Conservation (phyloP, 2,797 vertebrate genomes). For the Garrulus glandarius region DNA sequence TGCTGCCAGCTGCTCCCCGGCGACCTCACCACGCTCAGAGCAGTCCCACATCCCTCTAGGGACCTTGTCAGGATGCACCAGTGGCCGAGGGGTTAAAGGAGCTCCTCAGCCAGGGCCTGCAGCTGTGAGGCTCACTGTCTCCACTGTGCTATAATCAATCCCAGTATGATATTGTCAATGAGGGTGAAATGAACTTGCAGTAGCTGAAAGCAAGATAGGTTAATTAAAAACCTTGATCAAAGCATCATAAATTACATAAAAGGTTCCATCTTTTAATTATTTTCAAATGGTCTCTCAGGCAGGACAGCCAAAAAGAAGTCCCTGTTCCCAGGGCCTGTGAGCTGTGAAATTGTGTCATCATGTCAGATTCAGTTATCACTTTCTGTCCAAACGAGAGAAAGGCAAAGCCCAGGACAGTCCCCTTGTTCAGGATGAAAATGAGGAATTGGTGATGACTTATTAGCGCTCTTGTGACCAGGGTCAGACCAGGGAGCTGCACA, state of each 20-base stretch:
- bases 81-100: background rate
- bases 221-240: slow-evolving; percentile 72
- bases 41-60: rapidly evolving
- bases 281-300: slow-evolving; percentile 29
- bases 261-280: slow-evolving; percentile 65
- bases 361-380: background rate
- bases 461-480: rapidly evolving
- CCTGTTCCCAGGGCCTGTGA: background rate
- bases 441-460: rapidly evolving
- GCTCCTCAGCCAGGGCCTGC: rapidly evolving
- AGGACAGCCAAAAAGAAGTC: background rate
- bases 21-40: rapidly evolving
- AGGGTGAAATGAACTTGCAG: slow-evolving; percentile 42
- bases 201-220: slow-evolving; percentile 60
- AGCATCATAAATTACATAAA: slow-evolving; percentile 51
- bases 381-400: background rate
- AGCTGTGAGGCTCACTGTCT: rapidly evolving
- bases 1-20: background rate
- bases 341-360: background rate
- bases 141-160: background rate
- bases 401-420: background rate
- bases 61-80: rapidly evolving
- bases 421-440: background rate
- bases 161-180: background rate
- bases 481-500: rapidly evolving